phyloP scores from a whole-genome alignment of 2,888 invertebrate species.

The Penaeus monodon region DNA sequence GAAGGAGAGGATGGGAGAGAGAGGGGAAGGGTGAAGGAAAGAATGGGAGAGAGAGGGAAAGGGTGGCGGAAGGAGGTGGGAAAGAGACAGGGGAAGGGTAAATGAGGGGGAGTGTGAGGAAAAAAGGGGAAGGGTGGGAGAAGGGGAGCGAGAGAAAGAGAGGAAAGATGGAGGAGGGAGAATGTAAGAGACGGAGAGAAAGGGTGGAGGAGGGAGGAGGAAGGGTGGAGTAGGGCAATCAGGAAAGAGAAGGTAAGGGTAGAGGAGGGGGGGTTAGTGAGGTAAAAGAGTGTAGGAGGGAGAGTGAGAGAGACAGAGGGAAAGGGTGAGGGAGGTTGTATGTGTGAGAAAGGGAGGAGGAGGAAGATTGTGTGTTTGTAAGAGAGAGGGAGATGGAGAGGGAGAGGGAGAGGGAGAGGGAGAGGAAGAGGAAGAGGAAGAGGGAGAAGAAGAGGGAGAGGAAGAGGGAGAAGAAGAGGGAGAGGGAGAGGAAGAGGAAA shows the following conservation, averaged over 20 bases:
- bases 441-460: slow-evolving; percentile 9
- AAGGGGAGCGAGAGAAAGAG: not conserved
- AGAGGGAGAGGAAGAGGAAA: not conserved
- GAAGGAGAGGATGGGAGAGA: not conserved
- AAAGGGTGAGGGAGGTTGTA: too few species aligned
- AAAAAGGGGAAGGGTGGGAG: not conserved
- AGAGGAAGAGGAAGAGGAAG: not conserved
- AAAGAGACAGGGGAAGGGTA: not conserved
- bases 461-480: slow-evolving; percentile 2
- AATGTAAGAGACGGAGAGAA: not conserved
- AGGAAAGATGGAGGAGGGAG: not conserved
- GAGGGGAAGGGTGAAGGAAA: not conserved
- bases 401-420: too few species aligned
- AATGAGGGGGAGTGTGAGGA: not conserved
- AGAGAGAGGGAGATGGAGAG: too few species aligned
- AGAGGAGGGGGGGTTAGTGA: not conserved
- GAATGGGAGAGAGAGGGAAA: not conserved
- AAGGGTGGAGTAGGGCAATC: not conserved
- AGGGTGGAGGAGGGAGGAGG: not conserved
- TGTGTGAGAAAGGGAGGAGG: too few species aligned
- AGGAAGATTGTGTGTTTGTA: too few species aligned
- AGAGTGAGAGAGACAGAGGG: too few species aligned
- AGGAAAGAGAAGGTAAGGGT: not conserved
- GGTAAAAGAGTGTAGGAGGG: too few species aligned
- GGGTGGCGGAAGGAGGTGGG: not conserved